Conservation (phyloP, 2,113 vertebrate genomes). For the Gymnarchus niloticus region DNA sequence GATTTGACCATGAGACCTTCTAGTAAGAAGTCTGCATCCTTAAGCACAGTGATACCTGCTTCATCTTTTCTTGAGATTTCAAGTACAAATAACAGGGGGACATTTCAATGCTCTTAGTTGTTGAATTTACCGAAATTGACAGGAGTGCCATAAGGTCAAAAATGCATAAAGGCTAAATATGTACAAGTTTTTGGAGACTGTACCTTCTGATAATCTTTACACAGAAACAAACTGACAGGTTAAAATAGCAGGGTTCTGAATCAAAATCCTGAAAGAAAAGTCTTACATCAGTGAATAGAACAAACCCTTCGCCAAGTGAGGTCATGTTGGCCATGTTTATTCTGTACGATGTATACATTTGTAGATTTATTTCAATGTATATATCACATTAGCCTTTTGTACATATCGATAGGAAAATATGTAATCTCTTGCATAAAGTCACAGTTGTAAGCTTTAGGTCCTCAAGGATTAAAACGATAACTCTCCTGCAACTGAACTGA, state of each 20-base stretch:
- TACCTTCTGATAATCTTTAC: background rate
- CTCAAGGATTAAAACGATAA: background rate
- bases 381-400: background rate
- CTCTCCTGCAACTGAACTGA: background rate
- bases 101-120: background rate
- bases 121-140: background rate
- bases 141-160: background rate
- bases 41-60: background rate
- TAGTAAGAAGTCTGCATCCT: background rate
- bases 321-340: background rate
- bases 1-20: background rate
- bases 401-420: background rate
- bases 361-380: background rate
- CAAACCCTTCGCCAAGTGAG: background rate
- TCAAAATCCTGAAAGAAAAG: background rate
- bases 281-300: background rate
- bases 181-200: background rate
- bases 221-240: background rate
- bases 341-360: background rate
- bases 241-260: background rate
- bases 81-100: background rate
- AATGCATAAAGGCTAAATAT: background rate
- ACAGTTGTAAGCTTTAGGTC: background rate
- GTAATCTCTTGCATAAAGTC: background rate
- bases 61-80: background rate